Evolutionary conservation across 2,797 vertebrate genomes (phyloP).

Genomic region (Buceros bicornis): DNA sequence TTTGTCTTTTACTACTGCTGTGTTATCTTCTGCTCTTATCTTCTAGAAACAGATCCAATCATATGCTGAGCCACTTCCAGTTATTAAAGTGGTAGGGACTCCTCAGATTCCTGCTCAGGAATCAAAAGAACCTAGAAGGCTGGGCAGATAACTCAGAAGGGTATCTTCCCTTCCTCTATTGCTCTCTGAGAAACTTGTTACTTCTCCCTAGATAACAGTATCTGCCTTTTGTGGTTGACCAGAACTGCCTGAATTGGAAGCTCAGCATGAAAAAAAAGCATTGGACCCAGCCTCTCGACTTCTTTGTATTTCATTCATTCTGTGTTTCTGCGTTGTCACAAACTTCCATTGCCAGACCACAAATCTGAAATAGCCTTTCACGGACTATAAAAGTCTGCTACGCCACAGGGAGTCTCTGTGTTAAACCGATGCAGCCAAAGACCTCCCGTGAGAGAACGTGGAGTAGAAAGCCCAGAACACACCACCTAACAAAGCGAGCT

Average conservation of each 20-base stretch:
- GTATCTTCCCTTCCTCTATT: background rate
- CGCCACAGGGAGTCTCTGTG: background rate
- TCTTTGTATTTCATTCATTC: background rate
- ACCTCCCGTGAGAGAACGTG: background rate
- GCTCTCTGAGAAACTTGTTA: background rate
- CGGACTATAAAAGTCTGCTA: background rate
- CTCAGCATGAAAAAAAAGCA: background rate
- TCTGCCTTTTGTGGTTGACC: background rate
- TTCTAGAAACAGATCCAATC: background rate
- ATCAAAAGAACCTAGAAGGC: background rate
- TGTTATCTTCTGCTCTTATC: background rate
- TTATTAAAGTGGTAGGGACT: background rate
- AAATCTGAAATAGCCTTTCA: background rate
- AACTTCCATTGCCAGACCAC: background rate
- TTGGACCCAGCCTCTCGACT: background rate
- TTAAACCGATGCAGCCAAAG: background rate
- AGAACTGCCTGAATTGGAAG: background rate
- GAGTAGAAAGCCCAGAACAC: background rate
- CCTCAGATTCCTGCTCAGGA: background rate
- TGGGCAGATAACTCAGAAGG: background rate
- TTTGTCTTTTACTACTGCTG: background rate
- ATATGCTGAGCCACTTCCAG: background rate
- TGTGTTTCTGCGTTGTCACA: background rate
- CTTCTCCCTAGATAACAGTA: background rate
- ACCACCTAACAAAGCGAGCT: background rate